Evolutionary conservation across 2,113 vertebrate species (phyloP), one percentile per base, ranked within the genome.

Genomic region (Pogonocichla stellata): DNA sequence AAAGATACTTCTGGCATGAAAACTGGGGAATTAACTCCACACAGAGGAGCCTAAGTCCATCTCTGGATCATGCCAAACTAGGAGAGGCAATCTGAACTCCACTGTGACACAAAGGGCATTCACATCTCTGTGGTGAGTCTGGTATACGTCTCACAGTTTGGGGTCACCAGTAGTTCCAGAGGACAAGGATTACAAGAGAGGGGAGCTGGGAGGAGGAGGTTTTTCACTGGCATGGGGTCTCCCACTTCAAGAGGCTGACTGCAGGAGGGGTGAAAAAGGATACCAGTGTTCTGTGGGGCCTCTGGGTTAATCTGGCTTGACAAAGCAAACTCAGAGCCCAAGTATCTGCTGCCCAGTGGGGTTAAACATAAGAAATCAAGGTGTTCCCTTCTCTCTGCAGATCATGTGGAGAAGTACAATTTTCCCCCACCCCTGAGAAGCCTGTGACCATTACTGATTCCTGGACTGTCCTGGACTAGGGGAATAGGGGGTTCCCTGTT

Each of bases 391-490:
- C 36, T 75, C 33, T 20, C 20, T 38, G 36, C 6, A 58, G 47
- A 81, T 51, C 25, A 45, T 0, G 0, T 9, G 13, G 17, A 80
- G 10, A 69, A 60, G 17, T 40, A 43, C 24, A 61, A n/a, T 87
- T 83, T 48, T 8, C 5, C 13, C 16, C 7, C 28, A 31, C 34
- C 66, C 57, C 45, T 66, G 24, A 51, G 73, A 77, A 72, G 11
- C 8, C 85, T 4, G 2, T 0, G 0, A 9, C 8, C 14, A 17
- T 43, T 26, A 11, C 13, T 45, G 47, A 64, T 87, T 78, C 19
- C 25, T 34, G 38, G 38, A 38, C 38, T 62, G 33, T 53, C 57
- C 29, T 62, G 25, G 28, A 74, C 25, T 24, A 15, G 40, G 15
- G 72, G 24, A 54, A 53, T 1, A 61, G 23, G 36, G 14, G 25